Base-by-base conservation (phyloP, 2,888 invertebrate genomes). In the Dynastes tityus region DNA sequence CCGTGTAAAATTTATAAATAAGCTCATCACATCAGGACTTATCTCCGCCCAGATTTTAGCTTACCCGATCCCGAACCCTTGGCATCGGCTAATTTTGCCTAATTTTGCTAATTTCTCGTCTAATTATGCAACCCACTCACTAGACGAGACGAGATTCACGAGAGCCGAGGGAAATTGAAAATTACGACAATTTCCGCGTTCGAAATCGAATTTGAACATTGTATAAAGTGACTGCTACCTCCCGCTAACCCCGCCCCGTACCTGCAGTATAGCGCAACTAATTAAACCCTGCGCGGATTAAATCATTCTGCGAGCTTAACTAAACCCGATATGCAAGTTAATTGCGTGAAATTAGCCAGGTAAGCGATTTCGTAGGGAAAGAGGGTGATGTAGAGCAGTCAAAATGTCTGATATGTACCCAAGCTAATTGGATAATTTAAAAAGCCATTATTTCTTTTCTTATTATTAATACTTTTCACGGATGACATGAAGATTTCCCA, bases 131-230 rank as follows among this genome's bases (percentile, higher is more conserved):
- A 37, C n/a, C 16, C 65, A n/a, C 40, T 45, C 45, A 2, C 2
- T 45, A 45, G 45, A 45, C 8, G 45, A 8, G 45, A 45, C 45
- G 45, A 45, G 11, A 11, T 2, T 45, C 9, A 45, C 45, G 32
- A n/a, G 9, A 22, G 55, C 55, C 55, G 45, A 11, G 55, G 65
- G 65, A 65, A 65, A 65, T 65, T 65, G 65, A 65, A 65, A 65
- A 65, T 65, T 65, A 65, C 65, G 65, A 40, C 65, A 65, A 65
- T 65, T 65, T 65, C 65, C 65, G 65, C n/a, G 65, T 65, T 65
- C n/a, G 65, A 65, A 65, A 65, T 65, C 40, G 65, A 65, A 65
- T 65, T 65, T 40, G 55, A 65, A 65, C 65, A 65, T 65, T 65
- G 65, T 65, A 45, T 45, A 45, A 45, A 65, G 40, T 37, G 32